Evolutionary conservation across 2,113 vertebrate genomes (phyloP).

Genomic region (Chaetura pelagica): DNA sequence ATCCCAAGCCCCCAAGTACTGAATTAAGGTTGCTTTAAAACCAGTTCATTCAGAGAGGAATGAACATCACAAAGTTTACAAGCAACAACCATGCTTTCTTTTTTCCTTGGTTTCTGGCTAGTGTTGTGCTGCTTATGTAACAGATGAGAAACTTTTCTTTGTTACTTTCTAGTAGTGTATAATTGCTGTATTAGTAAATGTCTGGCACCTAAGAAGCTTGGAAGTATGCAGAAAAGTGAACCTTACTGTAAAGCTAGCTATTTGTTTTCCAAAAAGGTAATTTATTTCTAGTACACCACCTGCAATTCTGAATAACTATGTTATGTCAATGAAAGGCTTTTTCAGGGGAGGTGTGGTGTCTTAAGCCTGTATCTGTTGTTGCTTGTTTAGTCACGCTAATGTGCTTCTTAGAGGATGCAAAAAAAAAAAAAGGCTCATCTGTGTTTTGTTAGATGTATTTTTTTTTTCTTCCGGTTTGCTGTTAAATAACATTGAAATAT

Average conservation of each 20-base stretch:
- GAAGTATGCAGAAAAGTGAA: neutral
- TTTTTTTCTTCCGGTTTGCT: neutral
- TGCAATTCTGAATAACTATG: neutral
- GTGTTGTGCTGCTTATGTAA: neutral
- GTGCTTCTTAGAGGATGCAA: neutral
- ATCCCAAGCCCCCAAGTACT: neutral
- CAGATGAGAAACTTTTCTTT: neutral
- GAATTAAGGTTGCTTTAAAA: neutral
- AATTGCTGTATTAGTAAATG: neutral
- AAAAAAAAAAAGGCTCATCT: neutral
- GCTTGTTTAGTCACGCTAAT: neutral
- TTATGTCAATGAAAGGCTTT: neutral
- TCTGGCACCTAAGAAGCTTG: neutral
- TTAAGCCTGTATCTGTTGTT: neutral
- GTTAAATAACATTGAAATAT: neutral
- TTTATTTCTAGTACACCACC: neutral
- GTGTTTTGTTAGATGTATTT: neutral
- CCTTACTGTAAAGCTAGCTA: neutral
- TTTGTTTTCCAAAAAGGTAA: neutral
- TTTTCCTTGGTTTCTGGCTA: neutral
- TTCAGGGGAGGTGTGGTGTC: rapidly evolving
- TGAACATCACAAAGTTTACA: neutral
- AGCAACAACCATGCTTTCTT: neutral
- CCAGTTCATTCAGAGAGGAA: neutral
- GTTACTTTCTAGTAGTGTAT: neutral